Conservation (phyloP, 2,113 vertebrate species). For the Rutilus rutilus region DNA sequence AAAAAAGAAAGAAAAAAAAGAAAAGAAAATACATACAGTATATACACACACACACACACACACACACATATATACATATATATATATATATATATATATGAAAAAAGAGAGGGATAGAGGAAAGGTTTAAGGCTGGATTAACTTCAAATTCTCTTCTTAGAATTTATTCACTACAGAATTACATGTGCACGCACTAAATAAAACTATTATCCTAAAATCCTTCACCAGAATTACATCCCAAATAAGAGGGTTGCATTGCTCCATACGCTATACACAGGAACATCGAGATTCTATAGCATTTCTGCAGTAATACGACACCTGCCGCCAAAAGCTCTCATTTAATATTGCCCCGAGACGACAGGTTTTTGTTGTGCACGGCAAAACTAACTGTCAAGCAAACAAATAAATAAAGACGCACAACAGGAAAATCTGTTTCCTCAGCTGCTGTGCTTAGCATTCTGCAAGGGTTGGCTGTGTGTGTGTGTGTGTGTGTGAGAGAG, state of each 20-base stretch:
- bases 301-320: not conserved
- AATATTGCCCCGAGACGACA: constrained; percentile 11
- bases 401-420: constrained; percentile 41
- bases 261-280: not conserved
- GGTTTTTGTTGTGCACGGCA: constrained; percentile 29
- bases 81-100: no score
- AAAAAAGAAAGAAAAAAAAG: not conserved
- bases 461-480: constrained; percentile 3
- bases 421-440: constrained; percentile 30
- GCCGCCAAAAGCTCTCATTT: not conserved
- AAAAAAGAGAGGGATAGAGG: constrained; percentile 55
- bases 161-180: constrained; percentile 43
- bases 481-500: not conserved
- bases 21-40: not conserved
- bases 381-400: constrained; percentile 37
- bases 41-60: no score
- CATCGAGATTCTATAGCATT: not conserved
- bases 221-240: constrained; percentile 10
- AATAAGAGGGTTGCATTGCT: constrained; percentile 15
- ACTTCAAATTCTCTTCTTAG: constrained; percentile 34
- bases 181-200: constrained; percentile 38
- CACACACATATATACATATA: no score
- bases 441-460: constrained; percentile 36
- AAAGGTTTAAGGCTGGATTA: constrained; percentile 36
- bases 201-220: constrained; percentile 36